These are phyloP conservation scores for Unio pictorum DNA, from an alignment of 2,888 invertebrate species.

Conservation along the genomic window DNA sequence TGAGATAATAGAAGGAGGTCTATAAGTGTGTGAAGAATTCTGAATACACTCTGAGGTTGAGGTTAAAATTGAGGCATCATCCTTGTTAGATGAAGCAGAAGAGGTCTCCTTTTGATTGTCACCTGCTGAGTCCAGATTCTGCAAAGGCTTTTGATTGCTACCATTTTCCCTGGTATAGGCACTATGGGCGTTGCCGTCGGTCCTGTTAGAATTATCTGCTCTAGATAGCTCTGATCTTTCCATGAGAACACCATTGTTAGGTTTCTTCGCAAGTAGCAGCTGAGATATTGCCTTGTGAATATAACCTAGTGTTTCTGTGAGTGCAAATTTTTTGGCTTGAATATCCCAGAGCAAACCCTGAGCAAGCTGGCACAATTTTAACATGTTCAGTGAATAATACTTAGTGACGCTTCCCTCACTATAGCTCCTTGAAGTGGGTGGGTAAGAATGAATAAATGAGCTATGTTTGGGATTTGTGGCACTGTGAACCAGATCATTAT, in stretches of 20 bases:
- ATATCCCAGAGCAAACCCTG: slow-evolving; percentile 62
- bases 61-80: no score
- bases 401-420: neutral
- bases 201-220: slow-evolving; percentile 2
- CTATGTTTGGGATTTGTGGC: neutral
- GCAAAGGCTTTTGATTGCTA: no score
- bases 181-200: neutral
- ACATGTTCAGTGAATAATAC: slow-evolving; percentile 13
- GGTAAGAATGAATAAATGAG: no score
- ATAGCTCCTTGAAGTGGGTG: no score
- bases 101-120: no score
- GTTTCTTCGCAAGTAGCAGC: slow-evolving; percentile 51
- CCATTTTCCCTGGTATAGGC: no score
- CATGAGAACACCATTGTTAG: neutral
- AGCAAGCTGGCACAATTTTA: slow-evolving; percentile 44
- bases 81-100: no score
- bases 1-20: no score
- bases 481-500: neutral
- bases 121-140: no score
- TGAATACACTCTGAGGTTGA: no score
- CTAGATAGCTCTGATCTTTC: slow-evolving; percentile 13
- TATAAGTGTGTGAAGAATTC: no score
- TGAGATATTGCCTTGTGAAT: slow-evolving; percentile 63
- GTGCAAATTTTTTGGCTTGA: slow-evolving; percentile 58
- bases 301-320: slow-evolving; percentile 62